These are phyloP conservation scores for Bos taurus DNA, from an alignment of 2,113 vertebrate species.

Conservation along the genomic window ARS-UCD2.0 NC_037333.1:27373501-27374000, in stretches of 20 bases:
- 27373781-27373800: neutral
- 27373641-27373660: neutral
- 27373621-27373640: neutral
- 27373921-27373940: neutral
- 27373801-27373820: neutral
- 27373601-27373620: neutral
- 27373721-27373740: neutral
- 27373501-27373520: neutral
- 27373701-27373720: neutral
- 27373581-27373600: neutral
- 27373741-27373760: neutral
- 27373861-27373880: neutral
- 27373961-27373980: neutral
- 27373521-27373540: neutral
- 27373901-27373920: neutral
- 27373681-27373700: neutral
- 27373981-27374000: neutral
- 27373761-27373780: neutral
- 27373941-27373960: neutral
- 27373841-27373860: neutral
- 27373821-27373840: neutral
- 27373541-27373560: neutral
- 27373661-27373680: neutral
- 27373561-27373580: neutral
- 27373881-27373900: neutral